Percentiles rank a stretch among this genome's conserved stretches.
These are phyloP conservation scores for Polymixis flavicincta DNA, from an alignment of 2,888 invertebrate species.

Conservation along the genomic window DNA sequence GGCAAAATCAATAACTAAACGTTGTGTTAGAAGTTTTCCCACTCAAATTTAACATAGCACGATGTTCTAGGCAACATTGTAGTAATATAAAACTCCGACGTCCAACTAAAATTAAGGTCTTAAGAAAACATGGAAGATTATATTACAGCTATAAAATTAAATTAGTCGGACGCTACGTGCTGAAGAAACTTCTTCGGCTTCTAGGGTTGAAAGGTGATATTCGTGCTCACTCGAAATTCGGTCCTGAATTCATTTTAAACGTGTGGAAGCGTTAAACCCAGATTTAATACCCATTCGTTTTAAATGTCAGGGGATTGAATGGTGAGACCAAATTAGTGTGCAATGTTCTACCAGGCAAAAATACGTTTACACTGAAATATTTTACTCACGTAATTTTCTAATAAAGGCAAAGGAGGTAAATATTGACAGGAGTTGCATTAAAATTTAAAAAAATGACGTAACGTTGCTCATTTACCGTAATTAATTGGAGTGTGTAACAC, in stretches of 20 bases:
- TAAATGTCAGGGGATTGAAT: conserved; percentile 52
- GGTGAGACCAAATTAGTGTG: conserved; percentile 46
- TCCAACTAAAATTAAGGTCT: conserved; percentile 43
- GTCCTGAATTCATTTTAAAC: conserved; percentile 51
- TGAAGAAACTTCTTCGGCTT: conserved; percentile 49
- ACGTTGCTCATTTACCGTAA: conserved; percentile 36
- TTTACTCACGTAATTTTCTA: conserved; percentile 19
- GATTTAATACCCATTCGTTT: conserved; percentile 58
- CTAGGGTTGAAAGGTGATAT: conserved; percentile 59
- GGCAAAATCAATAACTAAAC: conserved; percentile 28
- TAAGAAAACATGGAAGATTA: conserved; percentile 57
- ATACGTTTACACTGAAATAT: conserved; percentile 30
- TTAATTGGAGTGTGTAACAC: conserved; percentile 45
- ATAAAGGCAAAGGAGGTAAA: conserved; percentile 13
- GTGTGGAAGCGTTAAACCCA: conserved; percentile 53
- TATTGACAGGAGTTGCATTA: conserved; percentile 14
- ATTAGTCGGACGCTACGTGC: conserved; percentile 58
- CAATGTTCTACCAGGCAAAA: conserved; percentile 42
- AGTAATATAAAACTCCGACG: conserved; percentile 40
- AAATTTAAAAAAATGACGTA: conserved; percentile 6
- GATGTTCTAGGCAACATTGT: conserved; percentile 3
- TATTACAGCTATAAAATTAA: conserved; percentile 58
- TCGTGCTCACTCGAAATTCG: conserved; percentile 46
- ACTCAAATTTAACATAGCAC: background rate
- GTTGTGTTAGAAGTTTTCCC: conserved; percentile 10